Base-by-base conservation (phyloP, 1,140 invertebrate species). In the Zaprionus tsacasi region DNA sequence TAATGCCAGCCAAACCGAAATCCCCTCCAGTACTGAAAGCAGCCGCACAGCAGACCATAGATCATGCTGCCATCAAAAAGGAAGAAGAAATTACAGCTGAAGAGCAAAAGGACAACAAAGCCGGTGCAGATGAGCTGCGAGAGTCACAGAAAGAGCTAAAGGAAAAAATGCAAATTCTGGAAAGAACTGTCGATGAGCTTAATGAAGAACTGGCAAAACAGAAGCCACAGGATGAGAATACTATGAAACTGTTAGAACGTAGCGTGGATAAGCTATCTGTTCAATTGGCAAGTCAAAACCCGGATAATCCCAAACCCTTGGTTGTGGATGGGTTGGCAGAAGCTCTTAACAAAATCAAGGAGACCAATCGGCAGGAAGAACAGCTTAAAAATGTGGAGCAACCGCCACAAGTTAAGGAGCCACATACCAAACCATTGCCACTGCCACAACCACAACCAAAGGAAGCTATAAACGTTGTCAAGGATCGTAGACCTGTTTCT, bases 31-130 rank as follows among this genome's bases (percentile, higher is more conserved):
- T 36, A 10, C 2, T 48, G 25, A 27, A 59, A 2, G 58, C 25
- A 6, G 59, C 52, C 1, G 54, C 55, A 33, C 58, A 65, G 74
- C 61, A 65, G 91, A 78, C 77, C 3, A 91, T 91, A 35, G 82
- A 86, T 48, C 92, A 93, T 43, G 91, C 79, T 35, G 83, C 91
- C 70, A 93, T 94, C 12, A 94, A 94, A 55, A 94, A 94, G 71
- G 94, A 94, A 63, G 93, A 94, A 43, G 93, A 93, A 57, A 93
- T 94, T 76, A 91, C 93, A 11, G 92, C 94, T 27, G 92, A 93
- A 50, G 93, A 93, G 70, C 82, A 92, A 59, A 82, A 91, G 67
- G 93, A 93, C 35, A 76, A 89, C 30, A 91, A 93, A 73, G 91
- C 93, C 33, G 86, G 92, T 63, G 91, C 92, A 7, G 93, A 93